Evolutionary conservation across 2,113 vertebrate genomes (phyloP), one percentile per base, ranked within the genome.

Genomic region (Pterocles gutturalis): DNA sequence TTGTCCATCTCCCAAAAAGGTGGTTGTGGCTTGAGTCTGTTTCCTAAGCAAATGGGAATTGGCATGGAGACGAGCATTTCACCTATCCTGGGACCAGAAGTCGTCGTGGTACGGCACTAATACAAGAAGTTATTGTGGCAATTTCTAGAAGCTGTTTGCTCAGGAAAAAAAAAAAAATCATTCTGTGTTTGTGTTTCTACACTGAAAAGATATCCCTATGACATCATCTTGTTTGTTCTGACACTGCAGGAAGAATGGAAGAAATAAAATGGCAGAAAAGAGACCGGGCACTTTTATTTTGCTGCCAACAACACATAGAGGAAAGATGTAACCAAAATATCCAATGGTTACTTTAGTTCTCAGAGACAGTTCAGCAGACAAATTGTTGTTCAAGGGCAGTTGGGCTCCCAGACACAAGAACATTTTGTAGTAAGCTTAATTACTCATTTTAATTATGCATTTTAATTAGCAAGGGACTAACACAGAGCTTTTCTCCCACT

Each of bases 401-500:
- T 94, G 93, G 93, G 67, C 76, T 93, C 90, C 79, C 90, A 96
- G 85, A 94, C 93, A 96, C 58, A 90, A 95, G 82, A 93, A 72
- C 85, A 90, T 95, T 96, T 75, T 92, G 92, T 95, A 90, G 75
- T 94, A 94, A 94, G 88, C 93, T 95, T 96, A 94, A 96, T 96
- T 96, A 92, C 85, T 93, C 88, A 70, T 91, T 95, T 97, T 96
- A 96, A 94, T 95, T 97, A 96, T 96, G 92, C 92, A 90, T 96
- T 95, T 95, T 94, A 96, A 94, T 94, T 96, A 96, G 79, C 55
- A 90, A 54, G 34, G n/a, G 21, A 62, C 87, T 85, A 96, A 96
- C 96, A 93, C 92, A 93, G 87, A 79, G 89, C 81, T 93, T 93
- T 96, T 94, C 73, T 96, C 84, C 61, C 45, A 87, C 71, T 96